Conservation (phyloP, 2,888 invertebrate species). For the Didymodactylos carnosus region DNA sequence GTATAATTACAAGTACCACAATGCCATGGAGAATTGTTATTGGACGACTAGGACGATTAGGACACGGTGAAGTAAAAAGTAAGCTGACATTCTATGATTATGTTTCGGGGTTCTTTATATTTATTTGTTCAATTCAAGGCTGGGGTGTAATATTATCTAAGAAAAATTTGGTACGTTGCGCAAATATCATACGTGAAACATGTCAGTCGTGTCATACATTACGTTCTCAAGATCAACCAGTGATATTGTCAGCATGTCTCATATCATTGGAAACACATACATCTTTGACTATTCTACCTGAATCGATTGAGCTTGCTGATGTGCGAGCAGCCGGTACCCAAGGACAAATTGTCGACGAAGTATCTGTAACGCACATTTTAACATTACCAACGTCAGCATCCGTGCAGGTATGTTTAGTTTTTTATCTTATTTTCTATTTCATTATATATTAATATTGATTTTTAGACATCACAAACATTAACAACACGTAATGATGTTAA, state of each 20-base stretch:
- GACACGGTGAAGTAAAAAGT: conserved; percentile 89
- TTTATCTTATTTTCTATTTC: too few relatives aligned
- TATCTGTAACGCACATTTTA: conserved; percentile 12
- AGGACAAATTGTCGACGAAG: neutral
- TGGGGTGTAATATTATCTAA: conserved; percentile 84
- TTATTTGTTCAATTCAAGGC: too few relatives aligned
- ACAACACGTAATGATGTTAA: too few relatives aligned
- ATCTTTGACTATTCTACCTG: conserved; percentile 45
- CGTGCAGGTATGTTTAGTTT: neutral
- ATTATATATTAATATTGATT: too few relatives aligned
- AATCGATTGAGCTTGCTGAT: conserved; percentile 20
- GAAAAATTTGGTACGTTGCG: conserved; percentile 66
- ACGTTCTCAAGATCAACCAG: conserved; percentile 55
- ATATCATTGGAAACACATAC: conserved; percentile 79
- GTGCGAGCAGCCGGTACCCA: conserved; percentile 4
- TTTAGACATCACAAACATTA: too few relatives aligned
- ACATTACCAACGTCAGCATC: conserved; percentile 13
- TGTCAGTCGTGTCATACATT: conserved; percentile 68
- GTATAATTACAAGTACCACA: conserved; percentile 74
- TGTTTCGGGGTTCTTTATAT: too few relatives aligned
- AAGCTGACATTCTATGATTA: conserved; percentile 15
- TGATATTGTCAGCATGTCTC: conserved; percentile 87
- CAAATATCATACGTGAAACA: conserved; percentile 65
- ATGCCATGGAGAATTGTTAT: conserved; percentile 89
- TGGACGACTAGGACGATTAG: conserved; percentile 79